These are phyloP conservation scores for Colletes collaris DNA, from an alignment of 2,888 invertebrate species.

Conservation along the genomic window DNA sequence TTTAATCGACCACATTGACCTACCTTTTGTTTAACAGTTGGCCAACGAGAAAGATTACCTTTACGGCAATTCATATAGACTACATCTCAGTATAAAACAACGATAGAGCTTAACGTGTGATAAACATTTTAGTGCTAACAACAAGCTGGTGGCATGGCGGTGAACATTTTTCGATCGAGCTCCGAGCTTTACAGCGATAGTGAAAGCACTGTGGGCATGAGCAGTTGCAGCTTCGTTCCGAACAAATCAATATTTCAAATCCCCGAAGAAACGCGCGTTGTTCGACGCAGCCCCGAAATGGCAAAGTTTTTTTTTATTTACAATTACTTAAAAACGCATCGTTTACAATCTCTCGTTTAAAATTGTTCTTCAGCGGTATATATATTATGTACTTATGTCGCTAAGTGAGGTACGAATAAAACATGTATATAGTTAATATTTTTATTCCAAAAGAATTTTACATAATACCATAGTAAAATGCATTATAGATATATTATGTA, in stretches of 20 bases:
- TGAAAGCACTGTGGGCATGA: conserved; percentile 65
- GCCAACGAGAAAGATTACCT: conserved; percentile 72
- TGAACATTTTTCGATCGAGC: conserved; percentile 70
- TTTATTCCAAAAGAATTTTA: conserved; percentile 23
- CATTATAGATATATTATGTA: conserved; percentile 11
- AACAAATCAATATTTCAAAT: conserved; percentile 72
- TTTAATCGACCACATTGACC: conserved; percentile 18
- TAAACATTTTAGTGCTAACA: conserved; percentile 76
- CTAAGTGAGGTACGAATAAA: background rate
- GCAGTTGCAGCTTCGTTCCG: conserved; percentile 54
- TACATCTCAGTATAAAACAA: conserved; percentile 79
- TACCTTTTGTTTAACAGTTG: conserved; percentile 74
- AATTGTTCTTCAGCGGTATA: no score
- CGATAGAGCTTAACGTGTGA: conserved; percentile 74
- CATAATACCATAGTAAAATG: conserved; percentile 5
- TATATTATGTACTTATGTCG: no score
- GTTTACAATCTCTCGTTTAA: no score
- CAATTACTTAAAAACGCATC: no score
- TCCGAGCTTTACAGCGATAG: conserved; percentile 52
- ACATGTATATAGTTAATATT: background rate
- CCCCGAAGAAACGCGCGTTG: conserved; percentile 20
- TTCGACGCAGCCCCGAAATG: background rate
- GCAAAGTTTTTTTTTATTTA: background rate
- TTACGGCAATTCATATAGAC: conserved; percentile 78
- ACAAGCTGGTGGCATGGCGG: conserved; percentile 75